Base-by-base conservation (phyloP, 2,888 invertebrate species). In the Ypsolopha scabrella region DNA sequence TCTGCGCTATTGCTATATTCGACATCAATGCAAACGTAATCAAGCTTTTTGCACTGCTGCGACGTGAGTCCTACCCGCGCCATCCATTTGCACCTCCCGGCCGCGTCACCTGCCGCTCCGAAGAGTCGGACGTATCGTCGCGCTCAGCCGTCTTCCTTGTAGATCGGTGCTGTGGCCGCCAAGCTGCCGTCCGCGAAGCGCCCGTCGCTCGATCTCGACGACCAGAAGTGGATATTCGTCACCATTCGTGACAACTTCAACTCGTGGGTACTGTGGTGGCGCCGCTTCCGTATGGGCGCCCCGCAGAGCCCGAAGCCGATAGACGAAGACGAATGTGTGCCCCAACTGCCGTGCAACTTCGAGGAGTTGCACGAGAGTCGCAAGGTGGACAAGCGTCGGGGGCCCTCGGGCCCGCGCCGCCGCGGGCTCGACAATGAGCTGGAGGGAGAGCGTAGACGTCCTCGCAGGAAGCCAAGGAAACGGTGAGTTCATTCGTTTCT, bases 191-290 rank as follows among this genome's bases (percentile, higher is more conserved):
- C 59, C 60, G 57, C 57, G 57, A 60, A 56, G 50, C 6, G 33
- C 13, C 60, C 61, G 58, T 54, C 56, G 49, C 51, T 61, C 55
- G 55, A 58, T 54, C 8, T 43, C 43, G 24, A 43, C 14, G 43
- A 43, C 14, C 8, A 11, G n/a, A 1, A 6, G 13, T 14, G 8
- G 43, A 24, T 43, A 24, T 13, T 65, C 60, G 60, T 61, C 85
- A 83, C 80, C 67, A 85, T 85, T 85, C 85, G 85, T 66, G 82
- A 82, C 64, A 81, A 79, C 65, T 73, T 82, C 71, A 79, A 76
- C 60, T 79, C 78, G 76, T 85, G 85, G 85, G 81, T 82, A 65
- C 75, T 83, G 83, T 81, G 85, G 85, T 80, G 82, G 82, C 82
- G 80, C 67, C 82, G 75, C 80, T 78, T 80, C 75, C 75, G 80